phyloP scores from a whole-genome alignment of 2,113 vertebrate genomes.

The Nipponia nippon region DNA sequence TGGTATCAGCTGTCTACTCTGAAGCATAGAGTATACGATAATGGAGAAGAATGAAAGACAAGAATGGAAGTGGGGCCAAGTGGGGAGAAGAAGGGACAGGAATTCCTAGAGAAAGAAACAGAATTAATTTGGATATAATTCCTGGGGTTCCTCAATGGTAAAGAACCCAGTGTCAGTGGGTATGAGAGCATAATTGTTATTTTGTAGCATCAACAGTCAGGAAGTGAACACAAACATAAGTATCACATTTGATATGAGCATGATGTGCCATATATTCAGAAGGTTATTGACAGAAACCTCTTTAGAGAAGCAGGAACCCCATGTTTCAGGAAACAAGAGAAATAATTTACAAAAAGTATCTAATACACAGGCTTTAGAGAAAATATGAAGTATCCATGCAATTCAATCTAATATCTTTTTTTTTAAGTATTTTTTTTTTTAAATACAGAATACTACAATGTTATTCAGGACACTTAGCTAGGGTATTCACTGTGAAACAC shows the following conservation, averaged over 20 bases:
- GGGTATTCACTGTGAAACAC: neutral
- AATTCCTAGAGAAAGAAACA: neutral
- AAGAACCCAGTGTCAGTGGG: neutral
- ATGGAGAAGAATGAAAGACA: neutral
- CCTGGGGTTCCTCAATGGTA: neutral
- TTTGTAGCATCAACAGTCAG: neutral
- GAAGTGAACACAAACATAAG: neutral
- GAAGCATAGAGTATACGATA: neutral
- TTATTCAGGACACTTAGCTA: neutral
- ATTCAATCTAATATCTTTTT: neutral
- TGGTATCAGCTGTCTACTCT: neutral
- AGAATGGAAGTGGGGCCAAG: neutral
- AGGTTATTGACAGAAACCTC: neutral
- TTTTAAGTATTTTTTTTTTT: neutral
- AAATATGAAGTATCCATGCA: neutral
- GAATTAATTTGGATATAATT: neutral
- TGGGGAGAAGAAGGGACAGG: accelerated
- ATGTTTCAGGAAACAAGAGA: neutral
- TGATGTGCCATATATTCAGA: neutral
- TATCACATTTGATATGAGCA: neutral
- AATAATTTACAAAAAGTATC: neutral
- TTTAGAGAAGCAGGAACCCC: neutral
- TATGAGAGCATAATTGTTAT: neutral
- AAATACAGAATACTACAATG: neutral
- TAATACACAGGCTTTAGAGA: neutral